Evolutionary conservation across 2,113 vertebrate genomes (phyloP), one percentile per base, ranked within the genome.

Genomic region (Lutjanus erythropterus): DNA sequence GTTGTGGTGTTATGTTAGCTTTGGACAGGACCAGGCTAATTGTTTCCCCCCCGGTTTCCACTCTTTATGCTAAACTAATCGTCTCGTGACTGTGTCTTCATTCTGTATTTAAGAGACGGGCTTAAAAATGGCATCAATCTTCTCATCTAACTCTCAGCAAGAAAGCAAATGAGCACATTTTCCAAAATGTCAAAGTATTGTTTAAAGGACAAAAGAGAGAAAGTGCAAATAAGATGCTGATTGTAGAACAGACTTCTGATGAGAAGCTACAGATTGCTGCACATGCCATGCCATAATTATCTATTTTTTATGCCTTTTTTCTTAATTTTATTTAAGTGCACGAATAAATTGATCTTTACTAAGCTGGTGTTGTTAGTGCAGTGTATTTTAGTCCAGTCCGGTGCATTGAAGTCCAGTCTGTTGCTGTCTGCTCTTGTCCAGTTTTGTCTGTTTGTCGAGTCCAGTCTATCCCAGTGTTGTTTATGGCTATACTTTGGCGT

Each of bases 401-500:
- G 37, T 39, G 2, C 9, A 39, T n/a, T n/a, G n/a, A n/a, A 67
- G 2, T 39, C 25, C 39, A 27, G 8, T 64, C 23, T 37, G 1
- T n/a, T n/a, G n/a, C n/a, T n/a, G n/a, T n/a, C n/a, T n/a, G n/a
- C n/a, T n/a, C n/a, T n/a, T n/a, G 27, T 27, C 15, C 55, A 14
- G 31, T 6, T 44, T 14, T 27, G 50, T 25, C n/a, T n/a, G n/a
- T 47, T 41, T 23, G 71, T 60, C 0, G 23, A 61, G 31, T 59
- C 64, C 60, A 19, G 76, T 55, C 55, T 14, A 16, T 62, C 59
- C 27, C 42, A 5, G 59, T 79, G 21, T 56, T 55, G 50, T 73
- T 69, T 64, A 75, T 70, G 41, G 46, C 33, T 47, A 27, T 31
- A 6, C 72, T 35, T 62, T 94, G 91, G 85, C 81, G 42, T 2